phyloP scores from a whole-genome alignment of 2,888 invertebrate genomes.

The Caenorhabditis sp. region DNA sequence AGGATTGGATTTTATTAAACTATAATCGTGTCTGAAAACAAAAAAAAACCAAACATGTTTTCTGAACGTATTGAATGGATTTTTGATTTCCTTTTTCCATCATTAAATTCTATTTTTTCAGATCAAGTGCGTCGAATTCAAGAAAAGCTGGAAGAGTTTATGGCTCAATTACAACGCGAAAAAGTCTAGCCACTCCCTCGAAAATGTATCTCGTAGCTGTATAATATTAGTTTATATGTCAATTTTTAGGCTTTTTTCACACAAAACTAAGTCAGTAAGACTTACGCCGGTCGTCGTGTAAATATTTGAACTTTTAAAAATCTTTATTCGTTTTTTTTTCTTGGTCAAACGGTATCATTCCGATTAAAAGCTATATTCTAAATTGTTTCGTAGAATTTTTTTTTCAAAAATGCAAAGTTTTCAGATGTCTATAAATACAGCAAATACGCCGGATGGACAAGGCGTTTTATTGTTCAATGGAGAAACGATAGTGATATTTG shows the following conservation, averaged over 20 bases:
- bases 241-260: not conserved
- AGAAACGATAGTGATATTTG: conserved; percentile 74
- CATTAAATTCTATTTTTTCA: conserved; percentile 41
- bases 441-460: conserved; percentile 86
- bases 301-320: not conserved
- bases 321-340: conserved; percentile 1
- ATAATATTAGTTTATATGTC: not conserved
- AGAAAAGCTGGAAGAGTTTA: conserved; percentile 97
- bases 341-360: not conserved
- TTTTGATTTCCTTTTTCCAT: too few species aligned
- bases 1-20: too few species aligned
- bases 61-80: too few species aligned
- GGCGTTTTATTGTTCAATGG: conserved; percentile 94
- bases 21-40: too few species aligned
- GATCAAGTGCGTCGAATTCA: conserved; percentile 87
- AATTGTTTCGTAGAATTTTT: too few species aligned
- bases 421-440: conserved; percentile 90
- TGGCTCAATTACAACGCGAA: conserved; percentile 93
- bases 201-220: not conserved
- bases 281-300: not conserved
- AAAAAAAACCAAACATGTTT: too few species aligned
- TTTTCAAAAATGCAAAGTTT: not conserved
- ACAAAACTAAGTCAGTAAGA: not conserved
- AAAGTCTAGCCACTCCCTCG: conserved; percentile 74
- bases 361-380: not conserved